A percentile compares a stretch with the other conserved stretches of the same genome.
phyloP scores from a whole-genome alignment of 2,888 invertebrate genomes.

The Octodonta nipae region DNA sequence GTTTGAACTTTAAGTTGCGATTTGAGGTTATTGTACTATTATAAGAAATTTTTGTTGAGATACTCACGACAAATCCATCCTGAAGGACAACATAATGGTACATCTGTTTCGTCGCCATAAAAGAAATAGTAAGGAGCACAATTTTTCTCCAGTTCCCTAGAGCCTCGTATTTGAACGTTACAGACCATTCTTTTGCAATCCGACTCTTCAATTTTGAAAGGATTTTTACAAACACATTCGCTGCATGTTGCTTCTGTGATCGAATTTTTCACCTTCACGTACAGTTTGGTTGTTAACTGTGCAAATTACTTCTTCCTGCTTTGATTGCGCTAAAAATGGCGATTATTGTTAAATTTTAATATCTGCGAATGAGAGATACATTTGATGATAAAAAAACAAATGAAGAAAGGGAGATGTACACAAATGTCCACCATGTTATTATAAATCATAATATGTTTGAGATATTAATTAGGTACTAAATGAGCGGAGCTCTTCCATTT shows the following conservation, averaged over 20 bases:
- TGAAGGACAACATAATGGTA: conserved; percentile 10
- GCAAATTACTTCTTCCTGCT: no score
- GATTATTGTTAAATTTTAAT: no score
- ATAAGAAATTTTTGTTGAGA: neutral
- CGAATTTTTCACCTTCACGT: conserved; percentile 4
- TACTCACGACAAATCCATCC: conserved; percentile 14
- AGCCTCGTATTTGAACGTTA: conserved; percentile 5
- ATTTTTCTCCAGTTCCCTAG: conserved; percentile 5
- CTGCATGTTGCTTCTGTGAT: conserved; percentile 6
- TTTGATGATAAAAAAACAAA: no score
- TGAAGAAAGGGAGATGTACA: no score
- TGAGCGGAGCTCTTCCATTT: no score
- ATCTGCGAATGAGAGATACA: no score
- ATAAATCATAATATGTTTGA: no score
- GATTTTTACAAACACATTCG: conserved; percentile 7
- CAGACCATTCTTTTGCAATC: conserved; percentile 7
- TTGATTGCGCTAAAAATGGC: no score
- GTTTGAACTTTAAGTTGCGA: no score
- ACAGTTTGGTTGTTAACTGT: neutral
- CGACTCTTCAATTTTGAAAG: conserved; percentile 6
- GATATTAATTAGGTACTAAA: no score
- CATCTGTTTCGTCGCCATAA: neutral
- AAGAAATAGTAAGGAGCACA: conserved; percentile 8
- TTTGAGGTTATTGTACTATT: no score
- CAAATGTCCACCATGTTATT: no score